Evolutionary conservation across 2,113 vertebrate genomes (phyloP).

Genomic region (Micromys minutus): DNA sequence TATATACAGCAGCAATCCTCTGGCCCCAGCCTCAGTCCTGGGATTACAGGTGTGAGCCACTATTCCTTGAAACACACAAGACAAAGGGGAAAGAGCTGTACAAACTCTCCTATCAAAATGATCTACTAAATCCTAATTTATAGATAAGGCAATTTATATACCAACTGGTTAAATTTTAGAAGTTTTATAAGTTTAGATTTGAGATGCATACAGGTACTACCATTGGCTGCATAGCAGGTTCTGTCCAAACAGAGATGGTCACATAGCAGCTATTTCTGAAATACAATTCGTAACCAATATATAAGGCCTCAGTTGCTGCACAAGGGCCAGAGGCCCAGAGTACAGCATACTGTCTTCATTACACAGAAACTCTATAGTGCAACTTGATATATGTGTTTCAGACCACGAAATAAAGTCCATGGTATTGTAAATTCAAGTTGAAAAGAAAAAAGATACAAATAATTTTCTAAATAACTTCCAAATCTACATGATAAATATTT

Average conservation of each 20-base stretch:
- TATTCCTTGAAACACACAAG: background rate
- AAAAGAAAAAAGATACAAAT: background rate
- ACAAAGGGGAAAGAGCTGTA: background rate
- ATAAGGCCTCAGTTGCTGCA: background rate
- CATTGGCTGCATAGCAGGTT: background rate
- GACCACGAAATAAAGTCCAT: conserved; percentile 6
- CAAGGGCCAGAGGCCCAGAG: background rate
- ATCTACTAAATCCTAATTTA: conserved; percentile 32
- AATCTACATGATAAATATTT: conserved; percentile 49
- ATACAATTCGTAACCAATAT: background rate
- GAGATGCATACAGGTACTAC: background rate
- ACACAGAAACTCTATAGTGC: background rate
- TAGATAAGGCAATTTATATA: background rate
- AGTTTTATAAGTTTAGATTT: background rate
- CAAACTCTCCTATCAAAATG: conserved; percentile 9
- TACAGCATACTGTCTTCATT: background rate
- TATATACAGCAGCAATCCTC: background rate
- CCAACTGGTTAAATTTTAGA: background rate
- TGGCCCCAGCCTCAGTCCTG: background rate
- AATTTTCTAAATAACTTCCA: conserved; percentile 60
- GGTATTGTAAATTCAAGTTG: conserved; percentile 44
- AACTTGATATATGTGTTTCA: conserved; percentile 41
- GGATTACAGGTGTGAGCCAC: background rate
- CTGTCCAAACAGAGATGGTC: conserved; percentile 44
- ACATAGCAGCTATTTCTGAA: conserved; percentile 4